Conservation (phyloP, 2,113 vertebrate genomes). For the Perccottus glenii region DNA sequence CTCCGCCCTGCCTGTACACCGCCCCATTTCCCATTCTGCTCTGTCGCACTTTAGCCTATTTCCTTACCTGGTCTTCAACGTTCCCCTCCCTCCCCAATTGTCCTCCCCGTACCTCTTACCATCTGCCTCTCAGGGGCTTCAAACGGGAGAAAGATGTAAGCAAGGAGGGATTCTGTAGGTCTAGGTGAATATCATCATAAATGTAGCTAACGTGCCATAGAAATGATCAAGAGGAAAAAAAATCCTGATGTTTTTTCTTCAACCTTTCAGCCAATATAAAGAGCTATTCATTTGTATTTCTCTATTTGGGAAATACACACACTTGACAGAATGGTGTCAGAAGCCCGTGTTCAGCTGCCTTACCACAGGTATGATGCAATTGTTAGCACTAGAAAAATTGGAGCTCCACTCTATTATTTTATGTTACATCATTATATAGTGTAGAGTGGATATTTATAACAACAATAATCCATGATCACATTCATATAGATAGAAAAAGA, state of each 20-base stretch:
- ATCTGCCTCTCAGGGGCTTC: constrained; percentile 52
- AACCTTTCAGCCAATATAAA: not conserved
- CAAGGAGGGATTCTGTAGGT: constrained; percentile 37
- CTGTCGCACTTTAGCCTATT: not conserved
- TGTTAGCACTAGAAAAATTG: constrained; percentile 6
- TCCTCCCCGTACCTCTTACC: constrained; percentile 39
- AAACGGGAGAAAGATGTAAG: not conserved
- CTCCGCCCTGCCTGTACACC: not conserved
- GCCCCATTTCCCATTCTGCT: not conserved
- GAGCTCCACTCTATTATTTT: constrained; percentile 3
- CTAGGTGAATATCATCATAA: constrained; percentile 45
- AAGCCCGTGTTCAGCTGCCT: constrained; percentile 8
- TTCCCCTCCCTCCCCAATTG: not conserved
- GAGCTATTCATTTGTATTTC: not conserved
- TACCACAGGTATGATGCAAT: not conserved
- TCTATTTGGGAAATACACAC: not conserved
- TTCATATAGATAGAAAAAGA: no score
- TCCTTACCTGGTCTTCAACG: not conserved
- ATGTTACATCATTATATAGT: no score
- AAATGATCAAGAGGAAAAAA: constrained; percentile 21
- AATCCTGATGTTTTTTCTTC: constrained; percentile 7
- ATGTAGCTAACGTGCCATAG: constrained; percentile 36
- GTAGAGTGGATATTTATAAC: no score
- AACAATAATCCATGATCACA: no score
- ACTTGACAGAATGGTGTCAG: constrained; percentile 34